Evolutionary conservation across 2,888 invertebrate genomes (phyloP), one percentile per base, ranked within the genome.

Genomic region (Lasioglossum leucozonium): DNA sequence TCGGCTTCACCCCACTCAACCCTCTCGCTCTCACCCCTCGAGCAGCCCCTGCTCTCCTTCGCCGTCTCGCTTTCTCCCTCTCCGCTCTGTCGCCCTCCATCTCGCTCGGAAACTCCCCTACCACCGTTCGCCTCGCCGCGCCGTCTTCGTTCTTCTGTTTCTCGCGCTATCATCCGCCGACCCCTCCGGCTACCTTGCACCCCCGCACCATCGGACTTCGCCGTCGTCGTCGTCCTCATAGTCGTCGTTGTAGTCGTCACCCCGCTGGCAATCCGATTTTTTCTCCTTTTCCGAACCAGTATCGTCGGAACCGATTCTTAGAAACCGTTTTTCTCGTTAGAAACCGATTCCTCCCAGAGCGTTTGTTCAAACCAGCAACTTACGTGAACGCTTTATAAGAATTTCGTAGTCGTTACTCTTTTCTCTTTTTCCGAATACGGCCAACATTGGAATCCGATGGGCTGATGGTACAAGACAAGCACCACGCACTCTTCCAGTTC

Each of bases 1-100:
- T 91, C 88, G 90, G 84, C 4, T 83, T 91, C 90, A 88, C 91
- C 91, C 89, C 87, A 84, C 88, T 87, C 86, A 85, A 88, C 87
- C 84, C 89, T 88, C 88, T 85, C 86, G 89, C 89, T 87, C 88
- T 85, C 86, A 88, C 89, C 83, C 88, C 88, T 79, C 92, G 86
- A 90, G 89, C 87, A 86, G 89, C 26, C 58, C 26, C 26, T 62
- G 26, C 58, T 62, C 26, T 26, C 58, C 26, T 62, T 30, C 58
- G 4, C 26, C 13, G 5, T 58, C 26, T 58, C 13, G 5, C 58
- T 89, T 84, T 47, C 5, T 40, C 47, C 47, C 72, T 30, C 71
- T 72, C 81, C 82, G 80, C 81, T 67, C 85, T 47, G 10, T 44
- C 47, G 42, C 72, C 30, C 72, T 74, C 82, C 82, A 72, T 67